These are phyloP conservation scores for Macropis europaea DNA, from an alignment of 2,888 invertebrate genomes.

Conservation along the genomic window DNA sequence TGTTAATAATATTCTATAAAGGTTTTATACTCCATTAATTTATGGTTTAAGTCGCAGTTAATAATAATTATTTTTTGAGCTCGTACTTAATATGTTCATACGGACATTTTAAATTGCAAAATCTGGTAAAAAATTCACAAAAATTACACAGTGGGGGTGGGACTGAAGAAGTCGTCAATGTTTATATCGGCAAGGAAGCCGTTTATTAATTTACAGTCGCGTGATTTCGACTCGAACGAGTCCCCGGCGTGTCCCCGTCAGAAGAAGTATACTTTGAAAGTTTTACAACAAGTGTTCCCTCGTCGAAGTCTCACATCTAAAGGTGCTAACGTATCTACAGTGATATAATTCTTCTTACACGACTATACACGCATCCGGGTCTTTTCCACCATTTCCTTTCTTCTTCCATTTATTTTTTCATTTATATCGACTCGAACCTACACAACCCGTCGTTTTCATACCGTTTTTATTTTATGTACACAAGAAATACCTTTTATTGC, in stretches of 20 bases:
- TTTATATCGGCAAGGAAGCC: conserved; percentile 44
- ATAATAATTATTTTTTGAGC: too few relatives aligned
- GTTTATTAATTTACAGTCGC: conserved; percentile 47
- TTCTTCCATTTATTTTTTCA: conserved; percentile 11
- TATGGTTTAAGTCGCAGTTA: too few relatives aligned
- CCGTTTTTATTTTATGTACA: conserved; percentile 49
- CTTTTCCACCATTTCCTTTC: conserved; percentile 24
- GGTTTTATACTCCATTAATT: too few relatives aligned
- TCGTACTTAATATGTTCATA: too few relatives aligned
- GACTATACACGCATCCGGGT: conserved; percentile 54
- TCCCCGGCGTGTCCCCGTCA: conserved; percentile 27
- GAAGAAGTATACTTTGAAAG: conserved; percentile 46
- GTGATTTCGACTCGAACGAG: conserved; percentile 32
- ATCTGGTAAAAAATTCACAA: not conserved
- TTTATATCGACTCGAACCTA: too few relatives aligned
- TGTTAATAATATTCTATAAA: too few relatives aligned
- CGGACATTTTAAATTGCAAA: not conserved
- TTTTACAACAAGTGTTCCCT: conserved; percentile 55
- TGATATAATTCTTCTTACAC: conserved; percentile 71
- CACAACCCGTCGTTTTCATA: conserved; percentile 1
- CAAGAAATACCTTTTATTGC: conserved; percentile 70
- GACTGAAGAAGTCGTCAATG: not conserved
- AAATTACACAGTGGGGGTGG: not conserved
- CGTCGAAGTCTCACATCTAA: conserved; percentile 63
- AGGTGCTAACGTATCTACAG: conserved; percentile 78